Conservation (phyloP, 2,888 invertebrate genomes). For the Limnephilus marmoratus region DNA sequence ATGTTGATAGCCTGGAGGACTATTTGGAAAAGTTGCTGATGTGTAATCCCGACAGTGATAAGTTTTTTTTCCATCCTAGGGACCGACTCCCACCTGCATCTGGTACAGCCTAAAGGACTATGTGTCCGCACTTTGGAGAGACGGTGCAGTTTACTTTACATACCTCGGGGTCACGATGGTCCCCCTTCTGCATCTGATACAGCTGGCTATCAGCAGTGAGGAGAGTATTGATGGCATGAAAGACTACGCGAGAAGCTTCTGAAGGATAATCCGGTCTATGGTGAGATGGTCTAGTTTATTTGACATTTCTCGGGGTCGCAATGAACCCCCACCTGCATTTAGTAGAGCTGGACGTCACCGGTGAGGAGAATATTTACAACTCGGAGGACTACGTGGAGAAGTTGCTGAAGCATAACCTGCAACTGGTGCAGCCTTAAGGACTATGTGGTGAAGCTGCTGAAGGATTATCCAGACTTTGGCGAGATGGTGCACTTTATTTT, state of each 20-base stretch:
- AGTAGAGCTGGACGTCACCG: slow-evolving; percentile 82
- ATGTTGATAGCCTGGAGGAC: slow-evolving; percentile 76
- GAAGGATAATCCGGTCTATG: no score
- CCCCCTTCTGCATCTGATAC: slow-evolving; percentile 74
- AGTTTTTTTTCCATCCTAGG: background rate
- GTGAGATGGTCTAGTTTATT: slow-evolving; percentile 67
- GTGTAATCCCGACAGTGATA: slow-evolving; percentile 74
- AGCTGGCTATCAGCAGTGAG: slow-evolving; percentile 82
- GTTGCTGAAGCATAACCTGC: no score
- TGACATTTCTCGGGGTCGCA: background rate
- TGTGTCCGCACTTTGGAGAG: slow-evolving; percentile 68
- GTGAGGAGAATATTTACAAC: slow-evolving; percentile 73
- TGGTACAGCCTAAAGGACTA: slow-evolving; percentile 76
- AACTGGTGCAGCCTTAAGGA: no score
- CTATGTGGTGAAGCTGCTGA: no score
- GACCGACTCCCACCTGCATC: slow-evolving; percentile 71
- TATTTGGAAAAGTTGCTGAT: slow-evolving; percentile 74
- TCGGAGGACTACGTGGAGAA: slow-evolving; percentile 76
- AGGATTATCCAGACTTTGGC: no score
- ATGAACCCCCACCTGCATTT: slow-evolving; percentile 73
- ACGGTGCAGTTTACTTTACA: background rate
- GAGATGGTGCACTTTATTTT: no score
- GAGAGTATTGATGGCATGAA: slow-evolving; percentile 78
- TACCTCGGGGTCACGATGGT: slow-evolving; percentile 54
- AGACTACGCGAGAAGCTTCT: slow-evolving; percentile 69